Percentiles rank a stretch among this genome's conserved stretches.
phyloP scores from a whole-genome alignment of 2,797 vertebrate species.

The Salarias fasciatus region DNA sequence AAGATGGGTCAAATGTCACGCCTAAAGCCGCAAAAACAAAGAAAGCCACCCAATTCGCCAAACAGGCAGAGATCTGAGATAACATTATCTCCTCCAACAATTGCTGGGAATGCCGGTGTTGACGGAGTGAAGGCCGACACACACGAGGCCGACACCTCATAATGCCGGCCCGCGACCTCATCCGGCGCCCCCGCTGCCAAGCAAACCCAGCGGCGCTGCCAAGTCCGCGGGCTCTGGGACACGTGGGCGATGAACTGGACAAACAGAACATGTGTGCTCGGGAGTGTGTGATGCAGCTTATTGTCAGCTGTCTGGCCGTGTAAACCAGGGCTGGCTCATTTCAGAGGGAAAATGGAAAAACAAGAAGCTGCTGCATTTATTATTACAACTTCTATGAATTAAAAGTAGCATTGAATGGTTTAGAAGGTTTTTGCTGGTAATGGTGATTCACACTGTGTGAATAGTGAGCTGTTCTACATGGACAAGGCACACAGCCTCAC shows the following conservation, averaged over 20 bases:
- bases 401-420: too few relatives aligned
- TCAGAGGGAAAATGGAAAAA: too few relatives aligned
- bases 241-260: slow-evolving; percentile 36
- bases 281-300: too few relatives aligned
- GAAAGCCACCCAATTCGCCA: slow-evolving; percentile 31
- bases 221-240: slow-evolving; percentile 26
- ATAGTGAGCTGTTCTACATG: too few relatives aligned
- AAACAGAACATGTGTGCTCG: slow-evolving; percentile 25
- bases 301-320: too few relatives aligned
- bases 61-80: slow-evolving; percentile 20
- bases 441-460: too few relatives aligned
- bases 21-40: slow-evolving; percentile 40
- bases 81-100: slow-evolving; percentile 39
- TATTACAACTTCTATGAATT: too few relatives aligned
- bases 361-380: too few relatives aligned
- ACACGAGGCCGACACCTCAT: slow-evolving; percentile 24
- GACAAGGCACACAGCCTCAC: too few relatives aligned
- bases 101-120: slow-evolving; percentile 20
- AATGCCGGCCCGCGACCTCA: slow-evolving; percentile 39
- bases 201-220: slow-evolving; percentile 22
- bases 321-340: too few relatives aligned
- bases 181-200: slow-evolving; percentile 22
- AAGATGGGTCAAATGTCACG: slow-evolving; percentile 51
- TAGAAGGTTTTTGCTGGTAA: too few relatives aligned
- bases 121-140: slow-evolving; percentile 31